These are phyloP conservation scores for Eriocheir sinensis DNA, from an alignment of 1,140 invertebrate species.

Conservation along the genomic window DNA sequence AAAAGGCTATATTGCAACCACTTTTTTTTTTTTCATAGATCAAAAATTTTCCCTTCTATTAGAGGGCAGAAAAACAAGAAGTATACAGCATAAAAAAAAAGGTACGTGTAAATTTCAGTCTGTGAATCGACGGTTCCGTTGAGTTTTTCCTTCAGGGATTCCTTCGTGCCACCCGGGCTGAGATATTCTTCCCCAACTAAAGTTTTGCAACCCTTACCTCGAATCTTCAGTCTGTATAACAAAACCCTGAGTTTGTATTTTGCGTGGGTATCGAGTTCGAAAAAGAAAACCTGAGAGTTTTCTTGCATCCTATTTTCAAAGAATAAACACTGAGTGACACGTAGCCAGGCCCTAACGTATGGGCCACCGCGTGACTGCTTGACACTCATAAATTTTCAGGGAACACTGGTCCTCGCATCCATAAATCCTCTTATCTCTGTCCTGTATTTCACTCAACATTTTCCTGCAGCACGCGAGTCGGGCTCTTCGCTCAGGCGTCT, in stretches of 20 bases:
- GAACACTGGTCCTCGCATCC: neutral
- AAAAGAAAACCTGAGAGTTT: neutral
- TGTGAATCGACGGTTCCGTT: neutral
- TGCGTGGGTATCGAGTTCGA: neutral
- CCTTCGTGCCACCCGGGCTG: neutral
- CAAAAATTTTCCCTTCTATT: too few relatives aligned
- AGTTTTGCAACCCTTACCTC: neutral
- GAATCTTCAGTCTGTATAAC: neutral
- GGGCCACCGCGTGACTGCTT: neutral
- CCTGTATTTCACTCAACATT: slow-evolving; percentile 30
- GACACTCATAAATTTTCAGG: neutral
- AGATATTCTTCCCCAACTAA: neutral
- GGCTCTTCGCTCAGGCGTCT: neutral
- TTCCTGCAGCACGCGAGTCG: slow-evolving; percentile 29
- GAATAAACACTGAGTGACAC: neutral
- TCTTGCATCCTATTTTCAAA: neutral
- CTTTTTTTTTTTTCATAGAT: too few relatives aligned
- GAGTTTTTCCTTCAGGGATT: neutral
- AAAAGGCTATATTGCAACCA: too few relatives aligned
- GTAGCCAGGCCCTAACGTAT: neutral
- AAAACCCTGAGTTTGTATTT: too few relatives aligned
- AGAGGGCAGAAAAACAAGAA: neutral
- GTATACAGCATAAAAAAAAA: neutral
- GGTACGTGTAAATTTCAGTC: neutral
- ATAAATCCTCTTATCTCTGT: slow-evolving; percentile 28